These are phyloP conservation scores for Apis laboriosa DNA, from an alignment of 1,140 invertebrate genomes.

Conservation along the genomic window DNA sequence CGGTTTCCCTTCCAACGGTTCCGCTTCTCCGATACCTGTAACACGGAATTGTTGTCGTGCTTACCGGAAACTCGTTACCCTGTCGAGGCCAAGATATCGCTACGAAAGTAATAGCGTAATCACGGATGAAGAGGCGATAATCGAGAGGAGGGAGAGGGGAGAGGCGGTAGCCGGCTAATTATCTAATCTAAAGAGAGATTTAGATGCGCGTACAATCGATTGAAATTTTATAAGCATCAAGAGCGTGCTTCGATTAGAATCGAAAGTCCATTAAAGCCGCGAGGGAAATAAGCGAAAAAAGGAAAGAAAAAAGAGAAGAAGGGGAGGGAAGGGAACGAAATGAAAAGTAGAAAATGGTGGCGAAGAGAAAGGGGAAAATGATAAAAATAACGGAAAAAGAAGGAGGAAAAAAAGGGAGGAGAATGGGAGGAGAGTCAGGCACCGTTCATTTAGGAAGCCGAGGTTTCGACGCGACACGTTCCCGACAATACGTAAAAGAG, in stretches of 20 bases:
- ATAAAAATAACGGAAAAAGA: not conserved
- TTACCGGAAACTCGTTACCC: not conserved
- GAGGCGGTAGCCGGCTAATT: slow-evolving; percentile 4
- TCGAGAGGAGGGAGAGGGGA: not conserved
- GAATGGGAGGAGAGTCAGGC: not conserved
- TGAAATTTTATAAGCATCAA: slow-evolving; percentile 4
- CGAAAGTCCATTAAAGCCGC: not conserved
- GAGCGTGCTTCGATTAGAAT: slow-evolving; percentile 12
- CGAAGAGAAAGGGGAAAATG: too few species aligned
- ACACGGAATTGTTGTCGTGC: not conserved
- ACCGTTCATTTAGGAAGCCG: not conserved
- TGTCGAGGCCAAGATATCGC: too few species aligned
- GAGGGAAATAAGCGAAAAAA: too few species aligned
- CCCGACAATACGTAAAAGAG: slow-evolving; percentile 8
- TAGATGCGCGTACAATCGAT: not conserved
- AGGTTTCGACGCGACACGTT: not conserved
- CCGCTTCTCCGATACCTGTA: not conserved
- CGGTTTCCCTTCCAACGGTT: not conserved
- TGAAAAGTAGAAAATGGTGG: too few species aligned
- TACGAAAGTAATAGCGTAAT: too few species aligned
- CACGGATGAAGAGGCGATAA: too few species aligned
- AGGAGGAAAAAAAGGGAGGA: not conserved
- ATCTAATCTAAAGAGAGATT: not conserved
- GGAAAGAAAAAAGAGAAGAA: not conserved
- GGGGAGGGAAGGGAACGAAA: not conserved